Evolutionary conservation across 2,888 invertebrate species (phyloP).

Genomic region (Drosophila pseudotakahashii): DNA sequence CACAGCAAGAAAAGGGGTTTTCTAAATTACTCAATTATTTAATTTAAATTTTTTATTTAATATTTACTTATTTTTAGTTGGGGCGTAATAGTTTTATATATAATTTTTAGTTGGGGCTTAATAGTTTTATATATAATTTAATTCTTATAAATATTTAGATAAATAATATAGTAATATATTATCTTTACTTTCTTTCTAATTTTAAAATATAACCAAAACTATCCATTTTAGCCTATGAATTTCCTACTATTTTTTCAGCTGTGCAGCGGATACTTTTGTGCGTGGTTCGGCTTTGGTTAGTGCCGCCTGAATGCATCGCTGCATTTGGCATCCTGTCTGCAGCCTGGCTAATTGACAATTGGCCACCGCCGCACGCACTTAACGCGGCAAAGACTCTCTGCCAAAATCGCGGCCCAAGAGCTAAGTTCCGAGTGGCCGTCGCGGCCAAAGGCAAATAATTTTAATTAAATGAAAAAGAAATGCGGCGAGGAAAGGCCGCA

Average conservation of each 20-base stretch:
- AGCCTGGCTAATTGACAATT: slow-evolving; percentile 71
- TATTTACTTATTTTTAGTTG: no score
- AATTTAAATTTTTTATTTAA: no score
- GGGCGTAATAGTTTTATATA: not conserved
- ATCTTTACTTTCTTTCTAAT: not conserved
- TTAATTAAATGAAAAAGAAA: slow-evolving; percentile 79
- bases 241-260: not conserved
- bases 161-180: no score
- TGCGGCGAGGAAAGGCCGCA: slow-evolving; percentile 35
- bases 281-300: slow-evolving; percentile 60
- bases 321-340: slow-evolving; percentile 49
- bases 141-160: no score
- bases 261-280: slow-evolving; percentile 46
- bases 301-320: slow-evolving; percentile 64
- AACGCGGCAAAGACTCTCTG: slow-evolving; percentile 36
- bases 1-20: not conserved
- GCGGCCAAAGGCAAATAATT: slow-evolving; percentile 71
- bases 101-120: no score
- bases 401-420: slow-evolving; percentile 48
- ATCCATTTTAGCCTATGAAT: not conserved
- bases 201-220: not conserved
- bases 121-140: not conserved
- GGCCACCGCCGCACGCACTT: slow-evolving; percentile 62
- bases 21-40: not conserved
- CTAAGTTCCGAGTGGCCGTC: slow-evolving; percentile 56